Evolutionary conservation across 2,113 vertebrate genomes (phyloP), one percentile per base, ranked within the genome.

Genomic region (Paralichthys olivaceus): DNA sequence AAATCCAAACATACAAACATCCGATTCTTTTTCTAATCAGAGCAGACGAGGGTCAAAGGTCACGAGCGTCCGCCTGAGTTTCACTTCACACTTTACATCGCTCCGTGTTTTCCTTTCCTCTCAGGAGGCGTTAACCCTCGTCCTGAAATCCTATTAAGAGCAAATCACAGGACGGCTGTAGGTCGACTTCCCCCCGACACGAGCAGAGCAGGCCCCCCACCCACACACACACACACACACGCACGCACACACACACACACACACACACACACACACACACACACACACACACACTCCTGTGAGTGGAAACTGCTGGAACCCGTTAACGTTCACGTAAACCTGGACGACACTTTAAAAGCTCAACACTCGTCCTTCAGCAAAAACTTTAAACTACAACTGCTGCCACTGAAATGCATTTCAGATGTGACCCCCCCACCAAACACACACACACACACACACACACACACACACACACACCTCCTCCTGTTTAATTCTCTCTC

Each of bases 361-460:
- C 12, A 4, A 29, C 37, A 26, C 34, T 61, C 49, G 53, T 66
- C 56, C 37, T n/a, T 26, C 13, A 65, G 14, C 43, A 60, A 40
- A 40, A 40, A 40, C 37, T 40, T 13, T 40, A 45, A 58, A 64
- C 79, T 29, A 4, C 47, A 34, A 73, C 55, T 58, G 62, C 75
- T 28, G 63, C 53, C 28, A 5, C 56, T 47, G 53, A 85, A 83
- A 69, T 81, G 45, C 61, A 26, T 76, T 71, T 74, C 80, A 79
- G 68, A 79, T 80, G 76, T 67, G 67, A 55, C 54, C 54, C 54
- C 51, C 51, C n/a, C 47, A 17, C 47, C 47, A n/a, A 9, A 7
- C 32, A 8, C 32, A 8, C 32, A 8, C 32, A 8, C 32, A 34
- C 32, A 34, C 29, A 32, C 47, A 14, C 47, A 1, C 45, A 13